Percentiles rank a stretch among this genome's conserved stretches.
These are phyloP conservation scores for Chaetodon trifasciatus DNA, from an alignment of 2,797 vertebrate genomes.

Conservation along the genomic window DNA sequence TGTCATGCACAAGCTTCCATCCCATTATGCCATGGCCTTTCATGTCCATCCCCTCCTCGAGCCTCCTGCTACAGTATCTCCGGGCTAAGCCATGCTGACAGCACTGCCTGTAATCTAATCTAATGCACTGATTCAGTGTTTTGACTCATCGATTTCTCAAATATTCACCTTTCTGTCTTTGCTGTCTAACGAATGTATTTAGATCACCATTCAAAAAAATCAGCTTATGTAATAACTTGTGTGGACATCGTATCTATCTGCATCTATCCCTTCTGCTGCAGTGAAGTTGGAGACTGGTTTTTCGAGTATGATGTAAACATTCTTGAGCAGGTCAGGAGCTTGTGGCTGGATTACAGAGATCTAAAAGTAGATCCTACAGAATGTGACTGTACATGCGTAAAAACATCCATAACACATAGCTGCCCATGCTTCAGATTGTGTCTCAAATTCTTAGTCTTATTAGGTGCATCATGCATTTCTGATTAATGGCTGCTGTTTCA, in stretches of 20 bases:
- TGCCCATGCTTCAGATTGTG: neutral
- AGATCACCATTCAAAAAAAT: neutral
- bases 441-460: neutral
- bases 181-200: slow-evolving; percentile 16
- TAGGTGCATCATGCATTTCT: neutral
- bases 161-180: slow-evolving; percentile 1
- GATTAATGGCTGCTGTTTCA: neutral
- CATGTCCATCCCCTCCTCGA: slow-evolving; percentile 3
- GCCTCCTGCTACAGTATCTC: slow-evolving; percentile 1
- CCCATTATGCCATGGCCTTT: slow-evolving; percentile 28
- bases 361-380: slow-evolving; percentile 26
- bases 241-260: neutral
- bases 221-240: neutral
- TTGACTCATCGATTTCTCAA: slow-evolving; percentile 16
- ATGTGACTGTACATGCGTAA: neutral
- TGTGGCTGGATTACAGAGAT: neutral
- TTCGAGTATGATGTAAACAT: slow-evolving; percentile 22
- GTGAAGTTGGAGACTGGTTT: neutral
- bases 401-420: neutral
- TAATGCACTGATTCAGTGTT: neutral
- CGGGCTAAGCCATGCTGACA: slow-evolving; percentile 16
- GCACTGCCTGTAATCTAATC: slow-evolving; percentile 31
- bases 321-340: slow-evolving; percentile 21
- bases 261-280: neutral
- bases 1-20: slow-evolving; percentile 25